Conservation (phyloP, 2,797 vertebrate genomes). For the Champsocephalus esox region DNA sequence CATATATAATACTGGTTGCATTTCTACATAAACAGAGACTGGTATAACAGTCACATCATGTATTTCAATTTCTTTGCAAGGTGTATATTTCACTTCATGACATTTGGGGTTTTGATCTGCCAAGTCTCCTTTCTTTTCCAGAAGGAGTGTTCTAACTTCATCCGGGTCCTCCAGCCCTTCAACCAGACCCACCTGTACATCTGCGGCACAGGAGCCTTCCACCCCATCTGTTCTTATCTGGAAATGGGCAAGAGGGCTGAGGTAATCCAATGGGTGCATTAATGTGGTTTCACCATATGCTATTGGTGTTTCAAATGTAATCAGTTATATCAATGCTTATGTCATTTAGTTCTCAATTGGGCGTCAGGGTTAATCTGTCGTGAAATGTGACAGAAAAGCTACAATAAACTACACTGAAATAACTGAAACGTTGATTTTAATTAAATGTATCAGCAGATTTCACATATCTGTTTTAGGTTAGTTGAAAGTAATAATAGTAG, state of each 20-base stretch:
- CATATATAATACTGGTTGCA: conserved; percentile 5
- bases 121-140: conserved; percentile 72
- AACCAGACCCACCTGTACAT: conserved; percentile 97
- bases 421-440: too few species aligned
- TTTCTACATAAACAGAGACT: conserved; percentile 47
- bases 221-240: conserved; percentile 95
- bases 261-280: conserved; percentile 81
- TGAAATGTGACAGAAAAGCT: conserved; percentile 18
- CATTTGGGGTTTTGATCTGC: conserved; percentile 6
- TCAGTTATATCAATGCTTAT: conserved; percentile 38
- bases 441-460: too few species aligned
- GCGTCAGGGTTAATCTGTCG: conserved; percentile 13
- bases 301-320: conserved; percentile 21
- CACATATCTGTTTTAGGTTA: too few species aligned
- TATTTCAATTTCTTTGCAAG: conserved; percentile 47
- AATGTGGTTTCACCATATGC: conserved; percentile 3
- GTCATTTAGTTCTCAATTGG: conserved; percentile 25
- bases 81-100: conserved; percentile 18
- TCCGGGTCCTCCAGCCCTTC: conserved; percentile 93
- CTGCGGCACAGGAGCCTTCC: conserved; percentile 97
- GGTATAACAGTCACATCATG: conserved; percentile 8
- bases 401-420: conserved; percentile 9
- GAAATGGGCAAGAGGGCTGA: conserved; percentile 96
- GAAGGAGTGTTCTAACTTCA: conserved; percentile 99
- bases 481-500: too few species aligned